Evolutionary conservation across 2,888 invertebrate genomes (phyloP).

Genomic region (Aporophyla nigra): DNA sequence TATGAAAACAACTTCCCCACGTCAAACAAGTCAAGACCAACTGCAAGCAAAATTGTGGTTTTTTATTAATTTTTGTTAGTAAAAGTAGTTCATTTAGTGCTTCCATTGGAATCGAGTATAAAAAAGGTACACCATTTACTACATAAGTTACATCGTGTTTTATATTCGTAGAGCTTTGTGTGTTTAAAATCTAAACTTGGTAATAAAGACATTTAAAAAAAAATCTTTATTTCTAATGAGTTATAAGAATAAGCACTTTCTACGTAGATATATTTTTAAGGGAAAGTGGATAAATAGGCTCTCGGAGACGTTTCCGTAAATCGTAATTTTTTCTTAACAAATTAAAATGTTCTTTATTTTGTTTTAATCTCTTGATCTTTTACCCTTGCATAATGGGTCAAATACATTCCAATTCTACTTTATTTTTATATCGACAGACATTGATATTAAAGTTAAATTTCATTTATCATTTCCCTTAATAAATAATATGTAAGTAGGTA

Average conservation of each 20-base stretch:
- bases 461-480: neutral
- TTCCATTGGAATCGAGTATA: neutral
- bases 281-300: constrained; percentile 28
- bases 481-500: neutral
- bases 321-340: neutral
- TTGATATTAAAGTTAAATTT: neutral
- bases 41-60: neutral
- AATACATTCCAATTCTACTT: neutral
- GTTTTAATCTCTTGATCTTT: neutral
- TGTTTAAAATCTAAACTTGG: neutral
- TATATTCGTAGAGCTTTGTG: neutral
- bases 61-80: neutral
- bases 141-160: neutral
- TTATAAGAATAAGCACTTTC: constrained; percentile 3
- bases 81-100: neutral
- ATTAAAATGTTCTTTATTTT: neutral
- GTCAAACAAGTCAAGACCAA: neutral
- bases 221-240: neutral
- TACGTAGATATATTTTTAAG: constrained; percentile 10
- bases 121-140: neutral
- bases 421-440: neutral
- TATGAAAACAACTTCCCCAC: neutral
- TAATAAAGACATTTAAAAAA: neutral
- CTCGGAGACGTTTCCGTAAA: constrained; percentile 3
- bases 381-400: neutral